Evolutionary conservation across 2,113 vertebrate species (phyloP).

Genomic region (Scomber colias): DNA sequence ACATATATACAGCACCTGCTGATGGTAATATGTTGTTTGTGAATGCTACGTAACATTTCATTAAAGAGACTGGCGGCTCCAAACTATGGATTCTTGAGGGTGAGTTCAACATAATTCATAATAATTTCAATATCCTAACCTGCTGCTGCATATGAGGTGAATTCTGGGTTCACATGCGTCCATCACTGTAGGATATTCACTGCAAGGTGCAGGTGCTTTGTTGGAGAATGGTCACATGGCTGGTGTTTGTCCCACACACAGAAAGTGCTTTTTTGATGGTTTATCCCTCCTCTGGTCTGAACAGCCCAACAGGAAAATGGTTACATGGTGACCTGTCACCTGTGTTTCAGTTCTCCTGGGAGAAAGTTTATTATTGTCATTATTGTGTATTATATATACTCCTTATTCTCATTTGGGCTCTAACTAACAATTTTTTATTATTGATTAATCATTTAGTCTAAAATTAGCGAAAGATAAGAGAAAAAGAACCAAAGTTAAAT

Average conservation of each 20-base stretch:
- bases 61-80: too few species aligned
- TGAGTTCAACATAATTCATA: background rate
- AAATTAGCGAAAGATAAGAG: background rate
- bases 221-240: too few species aligned
- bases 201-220: background rate
- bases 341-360: background rate
- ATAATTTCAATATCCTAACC: background rate
- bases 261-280: background rate
- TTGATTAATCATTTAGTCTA: slow-evolving; percentile 20
- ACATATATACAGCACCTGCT: too few species aligned
- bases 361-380: slow-evolving; percentile 12
- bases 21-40: too few species aligned
- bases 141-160: too few species aligned
- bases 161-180: background rate
- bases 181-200: background rate
- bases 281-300: background rate
- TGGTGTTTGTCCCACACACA: background rate
- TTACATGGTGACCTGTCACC: background rate
- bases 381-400: background rate
- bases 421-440: background rate
- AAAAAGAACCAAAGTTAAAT: too few species aligned
- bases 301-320: background rate
- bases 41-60: too few species aligned
- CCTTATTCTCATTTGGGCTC: slow-evolving; percentile 21
- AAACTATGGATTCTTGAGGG: background rate